Evolutionary conservation across 2,888 invertebrate genomes (phyloP), one percentile per base, ranked within the genome.

Genomic region (Sacculina carcini): DNA sequence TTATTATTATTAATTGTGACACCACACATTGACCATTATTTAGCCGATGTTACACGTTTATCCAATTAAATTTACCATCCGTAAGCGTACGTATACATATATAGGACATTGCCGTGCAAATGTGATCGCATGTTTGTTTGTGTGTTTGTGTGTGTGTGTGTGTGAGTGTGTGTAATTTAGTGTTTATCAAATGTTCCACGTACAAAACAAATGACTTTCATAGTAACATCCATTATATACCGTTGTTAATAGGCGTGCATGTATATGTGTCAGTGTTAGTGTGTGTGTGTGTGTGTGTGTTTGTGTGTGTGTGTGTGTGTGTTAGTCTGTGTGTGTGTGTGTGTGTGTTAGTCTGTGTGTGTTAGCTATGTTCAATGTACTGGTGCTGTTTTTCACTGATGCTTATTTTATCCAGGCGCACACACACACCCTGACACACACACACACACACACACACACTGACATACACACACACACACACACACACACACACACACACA

Each of bases 381-480:
- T 9, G 16, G 10, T 29, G 29, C 6, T 31, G 14, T 44, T n/a
- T 19, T 21, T 3, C 24, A 19, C 24, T n/a, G 21, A 23, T 48
- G 14, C 36, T 50, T 23, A 21, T 21, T 40, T 40, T 50, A 44
- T 50, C 16, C 39, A 46, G 23, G 23, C 39, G 23, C 39, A 42
- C 39, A 48, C 26, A 48, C 26, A 48, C 31, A 48, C 26, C 10
- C 39, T 21, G 34, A 46, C 39, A 46, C 39, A 46, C 39, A 46
- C 39, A 42, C 26, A 46, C 39, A 46, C 39, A 46, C 7, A 46
- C 7, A 46, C 39, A 19, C 39, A 46, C 39, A 42, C 39, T 21
- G 34, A 12, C 26, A 46, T 49, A 29, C 46, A 29, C 46, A 29
- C 29, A 51, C 46, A 51, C 32, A 48, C 21, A 28, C 23, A 48